Evolutionary conservation across 2,113 vertebrate genomes (phyloP).

Genomic region (Piprites chloris): DNA sequence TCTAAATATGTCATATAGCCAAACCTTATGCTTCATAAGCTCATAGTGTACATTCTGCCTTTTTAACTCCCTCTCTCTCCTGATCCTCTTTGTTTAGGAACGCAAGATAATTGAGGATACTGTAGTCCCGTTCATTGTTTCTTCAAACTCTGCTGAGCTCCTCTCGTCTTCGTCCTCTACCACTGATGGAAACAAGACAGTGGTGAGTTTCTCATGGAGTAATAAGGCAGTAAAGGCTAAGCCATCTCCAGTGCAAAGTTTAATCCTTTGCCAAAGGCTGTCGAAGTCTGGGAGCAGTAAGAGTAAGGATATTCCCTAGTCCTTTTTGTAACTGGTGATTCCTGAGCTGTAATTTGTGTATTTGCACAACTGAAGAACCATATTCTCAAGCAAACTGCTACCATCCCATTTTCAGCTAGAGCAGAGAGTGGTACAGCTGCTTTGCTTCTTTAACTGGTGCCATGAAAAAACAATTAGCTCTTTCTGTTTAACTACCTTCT

Average conservation of each 20-base stretch:
- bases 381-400: neutral
- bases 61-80: neutral
- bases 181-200: constrained; percentile 64
- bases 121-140: constrained; percentile 82
- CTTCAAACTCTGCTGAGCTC: constrained; percentile 77
- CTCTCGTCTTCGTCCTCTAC: constrained; percentile 69
- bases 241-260: neutral
- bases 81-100: constrained; percentile 73
- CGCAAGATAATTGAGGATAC: constrained; percentile 94
- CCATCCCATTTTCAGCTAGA: neutral
- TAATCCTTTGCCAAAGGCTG: neutral
- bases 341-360: neutral
- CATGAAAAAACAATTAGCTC: neutral
- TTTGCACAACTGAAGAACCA: neutral
- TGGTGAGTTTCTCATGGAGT: constrained; percentile 38
- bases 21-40: neutral
- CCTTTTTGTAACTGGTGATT: neutral
- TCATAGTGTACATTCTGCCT: neutral
- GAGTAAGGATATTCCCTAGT: neutral
- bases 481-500: neutral
- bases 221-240: neutral
- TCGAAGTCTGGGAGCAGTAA: neutral
- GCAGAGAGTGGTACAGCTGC: neutral
- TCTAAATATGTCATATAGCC: neutral
- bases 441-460: neutral